Percentiles rank a stretch among this genome's conserved stretches.
Conservation (phyloP, 2,888 invertebrate genomes). For the Nomada ferruginata region DNA sequence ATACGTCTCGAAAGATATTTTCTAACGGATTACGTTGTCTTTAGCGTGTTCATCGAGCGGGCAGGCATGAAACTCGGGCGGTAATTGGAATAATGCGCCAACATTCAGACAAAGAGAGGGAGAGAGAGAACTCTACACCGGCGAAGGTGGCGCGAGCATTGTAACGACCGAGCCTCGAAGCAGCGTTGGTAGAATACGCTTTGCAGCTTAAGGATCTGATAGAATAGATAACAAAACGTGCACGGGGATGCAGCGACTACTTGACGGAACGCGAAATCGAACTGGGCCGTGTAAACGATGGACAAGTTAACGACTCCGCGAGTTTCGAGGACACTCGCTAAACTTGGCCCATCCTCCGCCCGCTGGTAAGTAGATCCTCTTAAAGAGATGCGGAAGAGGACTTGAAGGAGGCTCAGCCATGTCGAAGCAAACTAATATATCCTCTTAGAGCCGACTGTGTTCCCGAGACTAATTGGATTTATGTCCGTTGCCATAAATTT, state of each 20-base stretch:
- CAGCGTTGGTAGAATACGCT: conserved; percentile 3
- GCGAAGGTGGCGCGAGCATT: neutral
- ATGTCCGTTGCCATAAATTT: conserved; percentile 51
- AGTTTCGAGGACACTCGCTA: conserved; percentile 64
- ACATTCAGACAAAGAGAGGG: neutral
- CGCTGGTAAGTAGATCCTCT: conserved; percentile 60
- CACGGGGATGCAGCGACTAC: neutral
- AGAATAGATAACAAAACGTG: conserved; percentile 40
- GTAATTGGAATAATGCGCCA: conserved; percentile 3
- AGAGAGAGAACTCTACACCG: neutral
- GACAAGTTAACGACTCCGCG: conserved; percentile 55
- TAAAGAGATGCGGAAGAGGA: conserved; percentile 35
- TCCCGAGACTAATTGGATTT: conserved; percentile 54
- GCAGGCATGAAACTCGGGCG: neutral
- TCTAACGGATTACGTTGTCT: conserved; percentile 2
- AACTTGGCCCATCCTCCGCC: conserved; percentile 50
- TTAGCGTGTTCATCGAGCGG: conserved; percentile 1
- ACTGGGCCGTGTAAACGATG: conserved; percentile 55
- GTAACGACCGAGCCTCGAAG: conserved; percentile 1
- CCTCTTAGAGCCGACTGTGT: conserved; percentile 55
- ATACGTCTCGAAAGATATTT: no score
- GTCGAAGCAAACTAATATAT: conserved; percentile 66
- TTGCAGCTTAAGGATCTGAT: conserved; percentile 10
- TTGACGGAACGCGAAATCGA: conserved; percentile 47
- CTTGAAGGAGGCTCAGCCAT: conserved; percentile 44